Base-by-base conservation (phyloP, 2,113 vertebrate species). In the Sturnus vulgaris region DNA sequence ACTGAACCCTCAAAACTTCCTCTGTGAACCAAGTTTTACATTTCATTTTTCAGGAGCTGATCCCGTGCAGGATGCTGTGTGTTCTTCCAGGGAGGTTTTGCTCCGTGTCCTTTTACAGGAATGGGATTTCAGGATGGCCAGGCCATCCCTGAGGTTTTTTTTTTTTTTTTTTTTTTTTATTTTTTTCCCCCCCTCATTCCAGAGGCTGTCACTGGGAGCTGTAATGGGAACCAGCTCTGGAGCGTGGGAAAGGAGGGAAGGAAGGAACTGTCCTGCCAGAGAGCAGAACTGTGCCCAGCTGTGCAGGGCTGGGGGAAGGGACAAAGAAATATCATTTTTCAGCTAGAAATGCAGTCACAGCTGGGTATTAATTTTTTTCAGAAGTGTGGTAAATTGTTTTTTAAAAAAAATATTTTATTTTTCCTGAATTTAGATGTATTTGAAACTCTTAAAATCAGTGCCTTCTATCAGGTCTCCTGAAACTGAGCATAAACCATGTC, bases 201-300 rank as follows among this genome's bases (percentile, higher is more conserved):
- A 0, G 33, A 6, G 73, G 82, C 39, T 2, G 1, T 37, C 2
- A 0, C 37, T 65, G 89, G 82, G 73, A 87, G 81, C 78, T 78
- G 91, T 10, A n/a, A 64, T 71, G 8, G 1, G 93, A 84, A 66
- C 27, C 69, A 5, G 73, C 86, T 63, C 90, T 0, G n/a, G 92
- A 76, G 95, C 92, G 92, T 96, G 96, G 93, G 95, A 96, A 95
- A 91, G 95, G 93, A 93, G 93, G 90, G 56, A 35, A 90, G 95
- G 93, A 71, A 96, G 92, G 92, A 86, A 66, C 87, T 84, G 5
- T 91, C 42, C 80, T 61, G 37, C 19, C 10, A 70, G 79, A 3
- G 4, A 10, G 65, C 81, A 70, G 82, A 46, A 4, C 22, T 20
- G 33, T 92, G 91, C 93, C 92, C 91, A 82, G 82, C 94, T 95